Percentiles rank a stretch among this genome's conserved stretches.
Evolutionary conservation across 2,113 vertebrate species (phyloP).

Genomic region (Oncorhynchus nerka): DNA sequence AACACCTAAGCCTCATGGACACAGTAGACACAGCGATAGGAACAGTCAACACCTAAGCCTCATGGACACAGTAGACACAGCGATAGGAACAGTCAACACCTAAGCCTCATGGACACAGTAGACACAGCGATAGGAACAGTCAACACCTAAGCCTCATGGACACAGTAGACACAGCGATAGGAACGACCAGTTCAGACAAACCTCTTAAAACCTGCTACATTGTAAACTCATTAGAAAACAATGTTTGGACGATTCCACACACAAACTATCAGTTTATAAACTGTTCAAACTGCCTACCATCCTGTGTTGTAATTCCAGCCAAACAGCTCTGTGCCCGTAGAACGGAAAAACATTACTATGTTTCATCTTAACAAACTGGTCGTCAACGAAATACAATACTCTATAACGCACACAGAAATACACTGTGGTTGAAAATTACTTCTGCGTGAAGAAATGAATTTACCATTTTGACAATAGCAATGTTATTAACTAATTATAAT

Average conservation of each 20-base stretch:
- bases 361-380: background rate
- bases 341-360: background rate
- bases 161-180: background rate
- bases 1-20: too few relatives aligned
- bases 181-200: background rate
- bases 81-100: too few relatives aligned
- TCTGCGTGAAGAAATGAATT: background rate
- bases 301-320: conserved; percentile 63
- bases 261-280: conserved; percentile 59
- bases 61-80: too few relatives aligned
- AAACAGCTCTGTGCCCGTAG: conserved; percentile 25
- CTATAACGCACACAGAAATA: background rate
- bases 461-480: background rate
- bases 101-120: too few relatives aligned
- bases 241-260: conserved; percentile 19
- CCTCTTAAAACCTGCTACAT: background rate
- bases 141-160: too few relatives aligned
- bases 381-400: background rate
- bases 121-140: background rate
- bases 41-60: too few relatives aligned
- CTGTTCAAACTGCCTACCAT: conserved; percentile 63
- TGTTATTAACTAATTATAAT: background rate
- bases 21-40: too few relatives aligned
- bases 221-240: background rate
- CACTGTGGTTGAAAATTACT: too few relatives aligned